Base-by-base conservation (phyloP, 2,797 vertebrate genomes). In the Geotrypetes seraphini region DNA sequence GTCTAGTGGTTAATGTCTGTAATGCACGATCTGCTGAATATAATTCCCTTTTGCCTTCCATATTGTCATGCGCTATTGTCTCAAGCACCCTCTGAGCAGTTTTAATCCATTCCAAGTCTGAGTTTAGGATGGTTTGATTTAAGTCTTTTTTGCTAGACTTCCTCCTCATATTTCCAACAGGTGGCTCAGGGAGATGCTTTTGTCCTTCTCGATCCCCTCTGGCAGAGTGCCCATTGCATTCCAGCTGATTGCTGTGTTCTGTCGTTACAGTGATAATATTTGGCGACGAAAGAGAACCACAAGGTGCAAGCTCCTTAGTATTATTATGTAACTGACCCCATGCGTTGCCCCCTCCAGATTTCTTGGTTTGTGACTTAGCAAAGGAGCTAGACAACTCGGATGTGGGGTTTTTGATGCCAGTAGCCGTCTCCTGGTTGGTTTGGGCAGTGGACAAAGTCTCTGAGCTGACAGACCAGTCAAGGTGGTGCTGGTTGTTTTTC, bases 121-220 rank as follows among this genome's bases (percentile, higher is more conserved):
- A 25, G 27, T 76, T 70, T 60, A 85, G 79, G 56, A 83, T 67
- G 42, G 61, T 57, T 36, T 87, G 81, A 69, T 60, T 79, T 48
- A 81, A 65, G 31, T 96, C 91, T 60, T 91, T 97, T 68, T 90
- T 93, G 59, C 80, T 87, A 30, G 88, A 88, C 67, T 95, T 96
- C 60, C 90, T 89, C 80, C 96, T 95, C 38, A 75, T 76, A 60
- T 78, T 86, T 25, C 78, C 78, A 32, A 75, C 22, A 12, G 85
- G 82, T 60, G 90, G 90, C 35, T 96, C 87, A 1, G 79, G 69
- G 55, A 76, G 59, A 32, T 94, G 90, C 60, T 87, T 82, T 36
- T 84, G 55, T 22, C 70, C 81, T 1, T 92, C 91, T 63, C 87
- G 92, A 38, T 75, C 80, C 10, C 69, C 42, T 5, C 75, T 59